Base-by-base conservation (phyloP, 2,113 vertebrate genomes). In the Cygnus atratus region DNA sequence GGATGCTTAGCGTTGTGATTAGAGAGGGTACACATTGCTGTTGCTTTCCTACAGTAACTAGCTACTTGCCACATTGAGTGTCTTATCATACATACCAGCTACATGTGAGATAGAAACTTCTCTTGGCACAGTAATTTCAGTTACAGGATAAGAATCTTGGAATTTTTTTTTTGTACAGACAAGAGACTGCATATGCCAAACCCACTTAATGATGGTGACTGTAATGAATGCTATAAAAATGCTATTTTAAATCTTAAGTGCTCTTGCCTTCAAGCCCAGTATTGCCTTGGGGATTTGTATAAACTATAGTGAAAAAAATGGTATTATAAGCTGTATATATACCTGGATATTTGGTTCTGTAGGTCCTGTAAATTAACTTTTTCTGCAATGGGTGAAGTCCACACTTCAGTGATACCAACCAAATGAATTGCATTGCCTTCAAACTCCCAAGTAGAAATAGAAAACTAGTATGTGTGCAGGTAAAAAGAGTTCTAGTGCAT, bases 11-110 rank as follows among this genome's bases (percentile, higher is more conserved):
- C 22, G 18, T 22, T 73, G 52, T 74, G 57, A 59, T 81, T 39
- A 63, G 62, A 20, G n/a, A 65, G 37, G 35, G 58, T 57, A 9
- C 11, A 29, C 6, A 15, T 13, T 33, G 31, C 50, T 72, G 35
- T 62, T 88, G 61, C 43, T 67, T 62, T 79, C 37, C 67, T 84
- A 29, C 41, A 55, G 17, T 48, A 74, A 39, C 17, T 26, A 55
- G 6, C 35, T 72, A 10, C 0, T 0, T 84, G 73, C 29, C 44
- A 16, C 0, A 26, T 26, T 31, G 2, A 55, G 21, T 20, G 16
- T 46, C 41, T 80, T 73, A 29, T 31, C 24, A 5, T 44, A 61
- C 1, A 0, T 55, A 59, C 33, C 35, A 83, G 37, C n/a, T 41
- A 43, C 31, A 35, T 3, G 5, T 18, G 18, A 65, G 46, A 16